These are phyloP conservation scores for Falcunculus frontatus DNA, from an alignment of 2,113 vertebrate species.

Conservation along the genomic window DNA sequence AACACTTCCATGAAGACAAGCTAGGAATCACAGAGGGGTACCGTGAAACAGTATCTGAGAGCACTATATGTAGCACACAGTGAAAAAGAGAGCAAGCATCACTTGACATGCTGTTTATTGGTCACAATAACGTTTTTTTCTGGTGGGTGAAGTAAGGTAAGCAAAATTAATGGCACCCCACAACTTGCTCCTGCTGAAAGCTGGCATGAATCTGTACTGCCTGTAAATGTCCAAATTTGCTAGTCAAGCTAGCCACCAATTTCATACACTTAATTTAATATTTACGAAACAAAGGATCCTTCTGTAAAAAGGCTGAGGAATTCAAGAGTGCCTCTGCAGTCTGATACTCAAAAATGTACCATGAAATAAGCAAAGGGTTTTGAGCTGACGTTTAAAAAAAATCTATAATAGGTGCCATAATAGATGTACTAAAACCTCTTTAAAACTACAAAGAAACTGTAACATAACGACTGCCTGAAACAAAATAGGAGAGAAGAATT, in stretches of 20 bases:
- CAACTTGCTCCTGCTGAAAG: neutral
- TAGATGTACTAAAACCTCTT: neutral
- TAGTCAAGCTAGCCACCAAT: neutral
- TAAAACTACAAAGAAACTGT: neutral
- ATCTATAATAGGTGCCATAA: neutral
- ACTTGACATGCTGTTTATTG: neutral
- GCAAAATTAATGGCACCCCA: neutral
- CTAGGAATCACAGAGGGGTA: neutral
- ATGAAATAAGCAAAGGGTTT: neutral
- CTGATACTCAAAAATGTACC: neutral
- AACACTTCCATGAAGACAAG: neutral
- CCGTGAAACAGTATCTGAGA: neutral
- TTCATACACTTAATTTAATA: neutral
- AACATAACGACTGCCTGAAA: neutral
- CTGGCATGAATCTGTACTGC: neutral
- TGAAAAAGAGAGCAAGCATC: neutral
- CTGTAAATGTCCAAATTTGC: neutral
- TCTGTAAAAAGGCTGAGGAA: neutral
- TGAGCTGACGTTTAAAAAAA: neutral
- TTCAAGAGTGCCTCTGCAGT: neutral
- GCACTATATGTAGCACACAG: rapidly evolving
- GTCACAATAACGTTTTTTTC: neutral
- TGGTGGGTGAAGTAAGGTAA: neutral
- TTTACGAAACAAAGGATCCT: constrained; percentile 8
- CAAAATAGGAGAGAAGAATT: constrained; percentile 10